Evolutionary conservation across 2,797 vertebrate genomes (phyloP), one percentile per base, ranked within the genome.

Genomic region (Mareca strepera): DNA sequence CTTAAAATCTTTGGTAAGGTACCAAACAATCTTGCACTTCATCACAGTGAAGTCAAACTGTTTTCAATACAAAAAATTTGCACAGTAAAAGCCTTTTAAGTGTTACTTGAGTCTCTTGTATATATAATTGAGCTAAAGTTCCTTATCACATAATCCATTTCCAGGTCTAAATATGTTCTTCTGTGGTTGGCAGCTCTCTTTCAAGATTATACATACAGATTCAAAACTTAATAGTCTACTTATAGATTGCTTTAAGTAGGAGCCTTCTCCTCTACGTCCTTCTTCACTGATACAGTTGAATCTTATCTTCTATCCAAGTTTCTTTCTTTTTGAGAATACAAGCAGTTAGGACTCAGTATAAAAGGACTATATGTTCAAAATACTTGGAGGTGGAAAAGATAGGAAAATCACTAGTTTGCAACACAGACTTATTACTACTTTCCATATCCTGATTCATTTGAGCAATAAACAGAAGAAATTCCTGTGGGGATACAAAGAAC

Each of bases 301-400:
- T 37, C 31, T 41, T 58, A 35, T 9, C 43, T 68, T 74, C 33
- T 62, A 69, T 69, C 63, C 23, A 43, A 66, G 7, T 31, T 72
- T 89, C 48, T 37, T 73, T 64, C 41, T 82, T 76, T n/a, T 63
- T 81, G 55, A 76, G 75, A 88, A 84, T 53, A 43, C 14, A 78
- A 58, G 46, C 25, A 63, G 12, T 6, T 39, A 84, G 14, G 18
- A 20, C 64, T 88, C 26, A 43, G 18, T 28, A 46, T 5, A 83
- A 44, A 41, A 81, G 0, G 3, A 1, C 12, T 52, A 17, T 0
- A 0, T 52, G 13, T 55, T 73, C 60, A 55, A 39, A 55, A 53
- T 55, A 66, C 26, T n/a, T 66, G 43, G 37, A 80, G 17, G 28
- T 77, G 35, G 56, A 92, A 14, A 82, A 90, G 33, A 72, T 37